Percentiles rank a stretch among this genome's conserved stretches.
Conservation (phyloP, 2,113 vertebrate genomes). For the Psophia crepitans region DNA sequence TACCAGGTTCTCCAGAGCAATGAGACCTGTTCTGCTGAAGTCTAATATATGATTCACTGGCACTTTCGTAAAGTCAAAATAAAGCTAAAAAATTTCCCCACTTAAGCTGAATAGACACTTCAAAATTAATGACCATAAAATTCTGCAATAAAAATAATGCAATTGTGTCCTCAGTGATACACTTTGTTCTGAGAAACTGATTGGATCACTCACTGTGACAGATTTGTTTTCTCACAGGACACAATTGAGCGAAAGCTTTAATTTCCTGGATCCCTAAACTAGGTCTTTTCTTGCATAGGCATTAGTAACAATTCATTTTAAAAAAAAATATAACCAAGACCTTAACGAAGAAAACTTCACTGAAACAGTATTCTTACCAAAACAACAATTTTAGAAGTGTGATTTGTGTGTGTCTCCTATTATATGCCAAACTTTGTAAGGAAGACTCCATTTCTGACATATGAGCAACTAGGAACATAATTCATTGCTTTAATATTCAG, state of each 20-base stretch:
- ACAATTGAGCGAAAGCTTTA: neutral
- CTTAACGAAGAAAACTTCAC: neutral
- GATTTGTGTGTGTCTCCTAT: neutral
- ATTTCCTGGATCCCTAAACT: neutral
- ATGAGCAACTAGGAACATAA: neutral
- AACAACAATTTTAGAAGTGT: neutral
- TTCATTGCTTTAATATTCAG: neutral
- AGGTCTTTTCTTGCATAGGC: neutral
- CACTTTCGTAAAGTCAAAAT: neutral
- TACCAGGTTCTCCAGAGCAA: neutral
- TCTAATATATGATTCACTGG: neutral
- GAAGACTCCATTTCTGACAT: neutral
- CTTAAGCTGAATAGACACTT: neutral
- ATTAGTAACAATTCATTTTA: neutral
- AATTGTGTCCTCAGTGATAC: neutral
- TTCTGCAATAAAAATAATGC: neutral
- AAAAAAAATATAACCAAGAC: neutral
- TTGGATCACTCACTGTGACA: neutral
- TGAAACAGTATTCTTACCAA: neutral
- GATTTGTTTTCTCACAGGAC: neutral
- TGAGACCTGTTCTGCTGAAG: neutral
- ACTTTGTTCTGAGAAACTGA: neutral
- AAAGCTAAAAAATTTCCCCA: neutral
- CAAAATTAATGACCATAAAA: neutral
- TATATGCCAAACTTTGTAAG: neutral